Conservation (phyloP, 1,140 invertebrate genomes). For the Drosophila pseudoobscura region DNA sequence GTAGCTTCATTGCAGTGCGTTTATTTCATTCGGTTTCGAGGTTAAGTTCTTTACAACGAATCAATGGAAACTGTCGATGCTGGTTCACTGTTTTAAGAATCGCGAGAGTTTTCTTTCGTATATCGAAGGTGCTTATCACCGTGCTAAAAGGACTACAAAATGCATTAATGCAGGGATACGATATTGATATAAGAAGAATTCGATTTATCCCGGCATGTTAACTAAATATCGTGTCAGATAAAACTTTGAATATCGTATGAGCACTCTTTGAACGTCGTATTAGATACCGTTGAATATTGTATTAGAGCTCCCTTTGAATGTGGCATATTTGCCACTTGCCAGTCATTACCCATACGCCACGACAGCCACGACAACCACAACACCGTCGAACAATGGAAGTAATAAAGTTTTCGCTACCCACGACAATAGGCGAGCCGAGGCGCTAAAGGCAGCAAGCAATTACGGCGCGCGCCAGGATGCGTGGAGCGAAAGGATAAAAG, state of each 20-base stretch:
- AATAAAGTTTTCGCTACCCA: constrained; percentile 49
- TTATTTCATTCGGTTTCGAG: constrained; percentile 46
- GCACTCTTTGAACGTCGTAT: no score
- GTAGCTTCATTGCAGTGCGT: constrained; percentile 57
- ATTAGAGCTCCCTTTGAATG: not conserved
- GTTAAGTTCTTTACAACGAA: constrained; percentile 43
- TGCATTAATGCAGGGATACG: not conserved
- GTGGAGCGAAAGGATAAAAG: constrained; percentile 73
- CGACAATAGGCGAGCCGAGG: constrained; percentile 29
- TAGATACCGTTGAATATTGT: no score
- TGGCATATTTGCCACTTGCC: not conserved
- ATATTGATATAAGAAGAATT: no score
- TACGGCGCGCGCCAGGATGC: constrained; percentile 40
- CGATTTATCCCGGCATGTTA: no score
- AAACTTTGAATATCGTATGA: no score
- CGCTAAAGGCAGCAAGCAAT: constrained; percentile 68
- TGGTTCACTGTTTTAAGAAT: no score
- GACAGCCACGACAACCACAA: not conserved
- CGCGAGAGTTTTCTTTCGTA: no score
- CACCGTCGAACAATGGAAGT: constrained; percentile 37
- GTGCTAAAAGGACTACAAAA: not conserved
- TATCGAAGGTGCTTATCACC: not conserved
- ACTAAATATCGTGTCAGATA: no score
- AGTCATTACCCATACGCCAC: constrained; percentile 22
- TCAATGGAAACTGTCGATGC: constrained; percentile 19